Evolutionary conservation across 2,113 vertebrate species (phyloP), one percentile per base, ranked within the genome.

Genomic region (Phodopus roborovskii): DNA sequence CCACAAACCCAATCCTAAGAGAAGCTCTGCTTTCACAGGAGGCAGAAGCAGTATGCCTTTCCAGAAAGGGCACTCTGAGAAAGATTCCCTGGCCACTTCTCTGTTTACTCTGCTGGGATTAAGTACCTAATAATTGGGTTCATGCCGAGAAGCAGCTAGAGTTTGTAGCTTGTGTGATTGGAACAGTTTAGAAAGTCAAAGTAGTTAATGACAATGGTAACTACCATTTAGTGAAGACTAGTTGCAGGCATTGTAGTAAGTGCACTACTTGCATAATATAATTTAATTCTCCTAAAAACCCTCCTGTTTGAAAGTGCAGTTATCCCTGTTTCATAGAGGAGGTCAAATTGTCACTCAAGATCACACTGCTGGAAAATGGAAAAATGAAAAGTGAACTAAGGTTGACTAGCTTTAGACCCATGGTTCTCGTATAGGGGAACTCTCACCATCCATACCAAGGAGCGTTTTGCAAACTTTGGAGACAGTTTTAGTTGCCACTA

Each of bases 121-220:
- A 90, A 92, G 78, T 66, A 28, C n/a, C 77, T 91, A 79, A 70
- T 95, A 79, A 95, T 73, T 96, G 78, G 83, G 45, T 36, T 90
- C 26, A 0, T 50, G 56, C 39, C 73, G 93, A 58, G 95, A 97
- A 87, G 70, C 50, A 96, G 64, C 71, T 92, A 93, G 83, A 68
- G 53, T 95, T 68, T 92, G 62, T 30, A 28, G 50, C 77, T 89
- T 95, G 33, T 90, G 94, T 90, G 50, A 71, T 94, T 96, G 68
- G 36, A 96, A 84, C 39, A n/a, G 56, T 98, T 96, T 93, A 88
- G 90, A 68, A 96, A 97, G 42, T 94, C 74, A 48, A 36, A 90
- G 58, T 75, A 81, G 56, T 92, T 94, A 60, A 87, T 71, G 95
- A 60, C 60, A 81, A 68, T 70, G 42, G 28, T 87, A 92, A 81